Conservation (phyloP, 2,888 invertebrate species). For the Eretmocerus hayati region DNA sequence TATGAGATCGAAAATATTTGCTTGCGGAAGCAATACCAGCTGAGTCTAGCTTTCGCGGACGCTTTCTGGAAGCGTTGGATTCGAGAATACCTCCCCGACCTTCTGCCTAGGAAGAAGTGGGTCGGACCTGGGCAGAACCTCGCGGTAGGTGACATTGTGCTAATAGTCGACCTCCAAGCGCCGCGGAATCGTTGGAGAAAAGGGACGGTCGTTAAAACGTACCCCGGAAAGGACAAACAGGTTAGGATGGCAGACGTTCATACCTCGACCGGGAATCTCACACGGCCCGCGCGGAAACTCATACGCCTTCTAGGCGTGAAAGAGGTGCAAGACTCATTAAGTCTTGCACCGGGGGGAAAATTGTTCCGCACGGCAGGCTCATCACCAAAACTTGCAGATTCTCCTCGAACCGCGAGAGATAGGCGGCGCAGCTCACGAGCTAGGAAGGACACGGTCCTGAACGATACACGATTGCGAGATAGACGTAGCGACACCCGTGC, state of each 20-base stretch:
- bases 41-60: conserved; percentile 17
- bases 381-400: too few species aligned
- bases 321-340: too few species aligned
- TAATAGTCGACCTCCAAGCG: conserved; percentile 3
- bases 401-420: too few species aligned
- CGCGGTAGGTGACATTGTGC: conserved; percentile 6
- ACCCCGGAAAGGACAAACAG: conserved; percentile 3
- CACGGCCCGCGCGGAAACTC: too few species aligned
- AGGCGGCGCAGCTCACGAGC: too few species aligned
- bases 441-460: too few species aligned
- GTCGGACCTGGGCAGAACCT: not conserved
- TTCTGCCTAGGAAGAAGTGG: conserved; percentile 23
- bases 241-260: conserved; percentile 2
- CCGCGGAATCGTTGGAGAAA: conserved; percentile 12
- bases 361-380: too few species aligned
- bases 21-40: conserved; percentile 13
- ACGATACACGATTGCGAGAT: too few species aligned
- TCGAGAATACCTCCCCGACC: conserved; percentile 30
- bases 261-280: not conserved
- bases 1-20: not conserved
- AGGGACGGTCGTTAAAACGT: not conserved
- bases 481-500: too few species aligned
- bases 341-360: too few species aligned
- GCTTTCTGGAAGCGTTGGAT: conserved; percentile 31
- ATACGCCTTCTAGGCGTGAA: too few species aligned